Percentiles rank a stretch among this genome's conserved stretches.
phyloP scores from a whole-genome alignment of 2,797 vertebrate genomes.

The Oryzias sinensis region DNA sequence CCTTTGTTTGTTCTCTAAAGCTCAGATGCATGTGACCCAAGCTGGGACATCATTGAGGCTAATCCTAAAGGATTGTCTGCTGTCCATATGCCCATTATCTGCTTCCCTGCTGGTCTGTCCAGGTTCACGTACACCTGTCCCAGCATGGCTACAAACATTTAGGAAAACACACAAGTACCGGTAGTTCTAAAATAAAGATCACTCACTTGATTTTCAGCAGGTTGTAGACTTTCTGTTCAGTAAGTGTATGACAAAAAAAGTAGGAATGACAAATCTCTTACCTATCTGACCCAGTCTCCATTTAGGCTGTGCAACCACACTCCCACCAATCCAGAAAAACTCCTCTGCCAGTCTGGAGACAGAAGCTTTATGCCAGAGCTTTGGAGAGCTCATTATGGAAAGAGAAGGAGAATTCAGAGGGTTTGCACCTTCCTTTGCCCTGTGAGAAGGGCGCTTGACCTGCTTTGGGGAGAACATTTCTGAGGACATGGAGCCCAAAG shows the following conservation, averaged over 20 bases:
- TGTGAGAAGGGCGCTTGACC: slow-evolving; percentile 20
- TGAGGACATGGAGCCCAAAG: slow-evolving; percentile 56
- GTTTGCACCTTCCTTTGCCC: slow-evolving; percentile 24
- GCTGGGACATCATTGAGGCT: slow-evolving; percentile 65
- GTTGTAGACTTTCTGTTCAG: not conserved
- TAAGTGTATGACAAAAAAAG: not conserved
- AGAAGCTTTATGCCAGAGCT: slow-evolving; percentile 78
- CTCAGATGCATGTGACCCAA: slow-evolving; percentile 64
- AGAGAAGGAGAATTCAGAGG: slow-evolving; percentile 42
- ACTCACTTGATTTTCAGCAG: not conserved
- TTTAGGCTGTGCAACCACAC: slow-evolving; percentile 80
- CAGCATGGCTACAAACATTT: slow-evolving; percentile 1
- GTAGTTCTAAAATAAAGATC: slow-evolving; percentile 1
- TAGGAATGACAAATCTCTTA: slow-evolving; percentile 65
- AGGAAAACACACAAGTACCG: not conserved
- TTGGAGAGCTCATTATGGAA: slow-evolving; percentile 77
- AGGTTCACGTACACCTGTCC: not conserved
- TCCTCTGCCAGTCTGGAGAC: slow-evolving; percentile 87
- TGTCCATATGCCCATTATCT: slow-evolving; percentile 75
- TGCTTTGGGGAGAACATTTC: slow-evolving; percentile 48
- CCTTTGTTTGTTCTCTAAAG: slow-evolving; percentile 71
- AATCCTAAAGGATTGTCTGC: slow-evolving; percentile 79
- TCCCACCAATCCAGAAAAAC: slow-evolving; percentile 91
- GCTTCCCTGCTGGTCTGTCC: slow-evolving; percentile 22
- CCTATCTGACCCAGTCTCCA: slow-evolving; percentile 89